These are phyloP conservation scores for Gobius niger DNA, from an alignment of 2,113 vertebrate species.

Conservation along the genomic window DNA sequence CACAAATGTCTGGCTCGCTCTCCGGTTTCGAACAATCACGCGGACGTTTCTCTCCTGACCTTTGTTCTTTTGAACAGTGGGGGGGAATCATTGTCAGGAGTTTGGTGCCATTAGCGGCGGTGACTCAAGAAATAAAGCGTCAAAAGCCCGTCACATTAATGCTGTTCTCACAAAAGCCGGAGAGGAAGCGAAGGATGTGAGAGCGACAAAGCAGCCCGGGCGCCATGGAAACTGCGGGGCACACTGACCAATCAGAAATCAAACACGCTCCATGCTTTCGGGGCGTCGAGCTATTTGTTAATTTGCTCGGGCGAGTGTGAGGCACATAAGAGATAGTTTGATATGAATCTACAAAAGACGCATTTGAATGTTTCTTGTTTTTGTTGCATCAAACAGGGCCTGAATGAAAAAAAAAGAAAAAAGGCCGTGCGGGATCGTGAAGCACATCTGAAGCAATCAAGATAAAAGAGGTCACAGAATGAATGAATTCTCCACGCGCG, in stretches of 20 bases:
- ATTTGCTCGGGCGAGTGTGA: slow-evolving; percentile 13
- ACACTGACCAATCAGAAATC: slow-evolving; percentile 35
- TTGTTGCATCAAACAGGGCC: slow-evolving; percentile 3
- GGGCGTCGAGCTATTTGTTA: slow-evolving; percentile 43
- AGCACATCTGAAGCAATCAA: slow-evolving; percentile 19
- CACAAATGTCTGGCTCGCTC: too few relatives aligned
- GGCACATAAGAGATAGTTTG: slow-evolving; percentile 34
- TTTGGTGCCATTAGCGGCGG: too few relatives aligned
- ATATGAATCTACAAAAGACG: slow-evolving; percentile 18
- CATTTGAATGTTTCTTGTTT: slow-evolving; percentile 29
- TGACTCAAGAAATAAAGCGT: background rate
- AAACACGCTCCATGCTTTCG: slow-evolving; percentile 33
- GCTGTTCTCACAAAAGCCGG: background rate
- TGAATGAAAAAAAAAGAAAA: too few relatives aligned
- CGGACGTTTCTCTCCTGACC: too few relatives aligned
- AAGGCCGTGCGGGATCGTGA: slow-evolving; percentile 14
- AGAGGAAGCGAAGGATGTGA: slow-evolving; percentile 11
- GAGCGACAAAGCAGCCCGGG: slow-evolving; percentile 3
- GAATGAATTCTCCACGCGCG: too few relatives aligned
- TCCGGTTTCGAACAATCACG: too few relatives aligned
- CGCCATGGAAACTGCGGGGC: slow-evolving; percentile 48
- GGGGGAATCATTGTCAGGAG: background rate
- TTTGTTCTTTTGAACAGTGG: background rate
- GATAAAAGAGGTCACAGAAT: background rate
- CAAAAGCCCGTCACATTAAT: background rate